phyloP scores from a whole-genome alignment of 1,140 invertebrate species.

The Zelostemma sp. region DNA sequence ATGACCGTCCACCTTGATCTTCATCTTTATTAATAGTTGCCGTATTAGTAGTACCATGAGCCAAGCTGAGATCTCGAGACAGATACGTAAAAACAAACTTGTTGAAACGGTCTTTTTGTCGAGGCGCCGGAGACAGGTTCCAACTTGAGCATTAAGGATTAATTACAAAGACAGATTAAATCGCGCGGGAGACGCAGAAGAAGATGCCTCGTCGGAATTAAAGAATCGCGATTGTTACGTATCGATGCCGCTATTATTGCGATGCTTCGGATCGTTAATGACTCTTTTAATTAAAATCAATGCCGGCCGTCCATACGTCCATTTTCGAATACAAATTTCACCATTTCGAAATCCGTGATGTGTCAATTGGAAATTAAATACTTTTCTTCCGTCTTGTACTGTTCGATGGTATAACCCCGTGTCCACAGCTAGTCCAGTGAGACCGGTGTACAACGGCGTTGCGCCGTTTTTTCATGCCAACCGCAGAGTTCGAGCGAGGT shows the following conservation, averaged over 20 bases:
- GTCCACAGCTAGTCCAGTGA: constrained; percentile 22
- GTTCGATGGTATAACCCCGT: constrained; percentile 13
- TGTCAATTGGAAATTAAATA: not conserved
- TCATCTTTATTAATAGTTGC: constrained; percentile 49
- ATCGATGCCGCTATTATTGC: not conserved
- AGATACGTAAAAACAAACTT: constrained; percentile 46
- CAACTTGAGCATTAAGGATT: constrained; percentile 44
- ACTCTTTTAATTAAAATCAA: not conserved
- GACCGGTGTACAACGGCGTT: constrained; percentile 20
- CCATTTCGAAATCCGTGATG: too few species aligned
- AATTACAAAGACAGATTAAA: constrained; percentile 42
- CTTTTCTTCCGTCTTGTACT: constrained; percentile 1
- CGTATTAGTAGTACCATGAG: constrained; percentile 39
- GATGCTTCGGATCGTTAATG: not conserved
- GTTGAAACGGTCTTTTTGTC: constrained; percentile 33
- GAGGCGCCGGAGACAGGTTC: constrained; percentile 28
- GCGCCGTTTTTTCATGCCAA: constrained; percentile 8
- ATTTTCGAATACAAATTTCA: too few species aligned
- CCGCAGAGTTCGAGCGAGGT: constrained; percentile 28
- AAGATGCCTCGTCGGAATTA: constrained; percentile 16
- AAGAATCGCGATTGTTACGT: constrained; percentile 1
- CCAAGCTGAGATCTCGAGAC: constrained; percentile 32
- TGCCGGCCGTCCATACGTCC: too few species aligned
- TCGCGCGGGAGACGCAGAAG: constrained; percentile 17
- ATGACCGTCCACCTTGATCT: constrained; percentile 44